Conservation (phyloP, 2,113 vertebrate genomes). For the Bos javanicus region DNA sequence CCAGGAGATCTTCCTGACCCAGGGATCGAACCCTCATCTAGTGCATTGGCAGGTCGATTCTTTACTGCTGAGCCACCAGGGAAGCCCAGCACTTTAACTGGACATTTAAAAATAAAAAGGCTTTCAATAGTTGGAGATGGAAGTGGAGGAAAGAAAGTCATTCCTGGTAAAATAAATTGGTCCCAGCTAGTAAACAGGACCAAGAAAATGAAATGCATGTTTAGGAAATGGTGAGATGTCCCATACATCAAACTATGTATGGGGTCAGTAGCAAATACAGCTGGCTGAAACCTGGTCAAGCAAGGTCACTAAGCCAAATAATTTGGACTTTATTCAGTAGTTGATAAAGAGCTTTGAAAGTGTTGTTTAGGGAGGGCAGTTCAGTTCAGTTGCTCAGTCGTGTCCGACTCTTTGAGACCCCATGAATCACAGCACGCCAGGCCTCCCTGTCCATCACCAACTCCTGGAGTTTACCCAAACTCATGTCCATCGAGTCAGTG, state of each 20-base stretch:
- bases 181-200: neutral
- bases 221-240: neutral
- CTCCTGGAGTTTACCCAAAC: too few relatives aligned
- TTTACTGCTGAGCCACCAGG: neutral
- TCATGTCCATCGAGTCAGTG: too few relatives aligned
- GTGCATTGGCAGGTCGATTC: neutral
- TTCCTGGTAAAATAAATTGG: neutral
- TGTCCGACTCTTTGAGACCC: accelerated
- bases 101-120: neutral
- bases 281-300: neutral
- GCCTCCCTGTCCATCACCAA: too few relatives aligned
- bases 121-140: neutral
- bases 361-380: neutral
- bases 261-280: neutral
- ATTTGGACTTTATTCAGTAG: neutral
- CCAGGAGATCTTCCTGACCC: neutral
- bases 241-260: neutral
- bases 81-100: neutral
- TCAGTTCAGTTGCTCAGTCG: too few relatives aligned
- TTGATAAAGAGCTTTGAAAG: neutral
- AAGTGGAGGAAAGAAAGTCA: neutral
- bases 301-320: neutral
- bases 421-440: too few relatives aligned
- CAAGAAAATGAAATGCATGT: neutral
- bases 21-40: neutral